Base-by-base conservation (phyloP, 2,888 invertebrate species). In the Anodontia alba region DNA sequence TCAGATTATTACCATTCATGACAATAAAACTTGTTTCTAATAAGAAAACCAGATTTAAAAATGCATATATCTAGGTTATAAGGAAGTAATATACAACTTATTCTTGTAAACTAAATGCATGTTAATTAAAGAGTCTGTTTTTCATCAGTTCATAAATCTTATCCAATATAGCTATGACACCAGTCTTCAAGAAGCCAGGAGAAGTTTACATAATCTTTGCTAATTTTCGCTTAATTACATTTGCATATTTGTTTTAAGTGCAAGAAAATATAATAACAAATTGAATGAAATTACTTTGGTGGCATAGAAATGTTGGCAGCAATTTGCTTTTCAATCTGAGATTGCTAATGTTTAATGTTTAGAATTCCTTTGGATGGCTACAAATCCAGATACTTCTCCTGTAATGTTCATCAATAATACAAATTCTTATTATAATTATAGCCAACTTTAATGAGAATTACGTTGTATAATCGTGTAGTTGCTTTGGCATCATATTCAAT, bases 121-220 rank as follows among this genome's bases (percentile, higher is more conserved):
- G 68, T 67, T 49, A 77, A 73, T 26, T 54, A 68, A 73, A 77
- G 51, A 54, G 51, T 51, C 72, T 51, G 42, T 67, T 73, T 77
- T 54, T 46, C 73, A 77, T 67, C 62, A 33, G 23, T n/a, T 33
- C 33, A 31, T 62, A 33, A 31, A 62, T 62, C 62, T 12, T 33
- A 62, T 33, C 31, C 62, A 3, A 31, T 33, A 10, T 33, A 33
- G 33, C 33, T 62, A 62, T 62, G 62, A 62, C 62, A 62, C 62
- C 23, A 5, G 10, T 23, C 29, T 23, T 62, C 33, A 62, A 62
- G 31, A 33, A 62, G 62, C 62, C 33, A 17, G 5, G 33, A 38
- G 12, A 33, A 62, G 62, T 29, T 62, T 62, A 62, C 62, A 31
- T 62, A 62, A 62, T 62, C 33, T 23, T 2, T 29, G 33, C 33